A percentile compares a stretch with the other conserved stretches of the same genome.
Evolutionary conservation across 1,140 invertebrate species (phyloP).

Genomic region (Zaprionus kolodkinae): DNA sequence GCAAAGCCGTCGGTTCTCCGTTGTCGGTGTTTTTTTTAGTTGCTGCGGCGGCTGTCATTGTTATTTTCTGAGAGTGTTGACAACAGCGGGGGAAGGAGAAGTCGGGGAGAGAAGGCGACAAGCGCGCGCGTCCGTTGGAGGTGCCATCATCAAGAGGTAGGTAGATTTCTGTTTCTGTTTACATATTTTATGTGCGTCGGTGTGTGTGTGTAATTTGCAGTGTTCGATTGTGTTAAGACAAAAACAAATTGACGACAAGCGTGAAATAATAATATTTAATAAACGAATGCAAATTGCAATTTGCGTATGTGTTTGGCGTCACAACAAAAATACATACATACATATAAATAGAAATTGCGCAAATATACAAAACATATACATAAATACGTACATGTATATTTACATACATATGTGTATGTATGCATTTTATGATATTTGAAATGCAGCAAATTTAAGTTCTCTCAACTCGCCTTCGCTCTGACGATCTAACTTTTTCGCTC

Average conservation of each 20-base stretch:
- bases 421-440: slow-evolving; percentile 21
- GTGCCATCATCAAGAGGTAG: slow-evolving; percentile 62
- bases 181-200: slow-evolving; percentile 33
- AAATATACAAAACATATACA: slow-evolving; percentile 31
- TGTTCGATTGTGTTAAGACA: slow-evolving; percentile 38
- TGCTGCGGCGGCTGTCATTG: slow-evolving; percentile 23
- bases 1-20: slow-evolving; percentile 23
- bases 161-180: slow-evolving; percentile 56
- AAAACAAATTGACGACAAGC: slow-evolving; percentile 26
- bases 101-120: slow-evolving; percentile 17
- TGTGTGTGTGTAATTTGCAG: slow-evolving; percentile 39
- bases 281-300: slow-evolving; percentile 48
- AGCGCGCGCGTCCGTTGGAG: slow-evolving; percentile 44
- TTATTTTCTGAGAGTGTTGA: slow-evolving; percentile 31
- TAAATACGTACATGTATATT: neutral
- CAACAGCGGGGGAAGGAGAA: neutral
- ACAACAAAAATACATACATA: slow-evolving; percentile 50
- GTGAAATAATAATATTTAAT: slow-evolving; percentile 61
- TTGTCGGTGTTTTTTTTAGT: slow-evolving; percentile 37
- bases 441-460: slow-evolving; percentile 42
- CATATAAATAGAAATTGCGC: slow-evolving; percentile 62
- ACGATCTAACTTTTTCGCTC: slow-evolving; percentile 9
- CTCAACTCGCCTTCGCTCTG: slow-evolving; percentile 10
- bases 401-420: neutral
- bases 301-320: slow-evolving; percentile 56